phyloP scores from a whole-genome alignment of 64 coral and sea anemone genomes.

The Pocillopora damicornis region DNA sequence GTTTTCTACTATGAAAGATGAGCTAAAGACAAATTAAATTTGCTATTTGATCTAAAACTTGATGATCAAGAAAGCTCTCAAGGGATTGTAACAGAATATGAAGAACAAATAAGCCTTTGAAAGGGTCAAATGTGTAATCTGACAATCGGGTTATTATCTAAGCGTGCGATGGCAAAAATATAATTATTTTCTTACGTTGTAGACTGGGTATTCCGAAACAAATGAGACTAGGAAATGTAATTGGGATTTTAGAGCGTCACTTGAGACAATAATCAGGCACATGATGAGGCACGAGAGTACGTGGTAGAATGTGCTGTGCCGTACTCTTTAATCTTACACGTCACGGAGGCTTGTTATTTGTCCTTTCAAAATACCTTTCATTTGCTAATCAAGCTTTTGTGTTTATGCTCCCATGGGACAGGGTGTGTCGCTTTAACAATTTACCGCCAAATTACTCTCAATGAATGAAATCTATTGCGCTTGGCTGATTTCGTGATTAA shows the following conservation, averaged over 20 bases:
- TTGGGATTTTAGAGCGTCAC: neutral
- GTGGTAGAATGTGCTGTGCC: constrained; percentile 58
- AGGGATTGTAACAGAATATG: constrained; percentile 27
- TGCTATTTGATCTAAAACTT: constrained; percentile 20
- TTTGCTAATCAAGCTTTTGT: constrained; percentile 85
- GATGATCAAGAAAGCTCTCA: constrained; percentile 23
- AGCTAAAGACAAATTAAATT: neutral
- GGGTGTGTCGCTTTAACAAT: constrained; percentile 77
- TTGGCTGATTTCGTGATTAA: constrained; percentile 7
- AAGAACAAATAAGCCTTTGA: constrained; percentile 10
- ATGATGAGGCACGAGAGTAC: constrained; percentile 6
- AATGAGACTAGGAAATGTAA: constrained; percentile 45
- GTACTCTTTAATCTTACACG: constrained; percentile 55
- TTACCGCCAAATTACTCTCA: constrained; percentile 84
- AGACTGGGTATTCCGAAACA: constrained; percentile 18
- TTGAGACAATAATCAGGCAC: neutral
- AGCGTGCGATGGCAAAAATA: constrained; percentile 7
- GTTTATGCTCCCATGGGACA: constrained; percentile 75
- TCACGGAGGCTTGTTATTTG: constrained; percentile 68
- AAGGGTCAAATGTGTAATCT: constrained; percentile 14
- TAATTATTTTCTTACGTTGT: neutral
- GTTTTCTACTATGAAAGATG: constrained; percentile 3
- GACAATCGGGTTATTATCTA: constrained; percentile 2
- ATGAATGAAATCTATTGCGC: constrained; percentile 54
- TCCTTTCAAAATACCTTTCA: constrained; percentile 64